Evolutionary conservation across 2,113 vertebrate genomes (phyloP).

Genomic region (Ophthalmolycus amberensis): DNA sequence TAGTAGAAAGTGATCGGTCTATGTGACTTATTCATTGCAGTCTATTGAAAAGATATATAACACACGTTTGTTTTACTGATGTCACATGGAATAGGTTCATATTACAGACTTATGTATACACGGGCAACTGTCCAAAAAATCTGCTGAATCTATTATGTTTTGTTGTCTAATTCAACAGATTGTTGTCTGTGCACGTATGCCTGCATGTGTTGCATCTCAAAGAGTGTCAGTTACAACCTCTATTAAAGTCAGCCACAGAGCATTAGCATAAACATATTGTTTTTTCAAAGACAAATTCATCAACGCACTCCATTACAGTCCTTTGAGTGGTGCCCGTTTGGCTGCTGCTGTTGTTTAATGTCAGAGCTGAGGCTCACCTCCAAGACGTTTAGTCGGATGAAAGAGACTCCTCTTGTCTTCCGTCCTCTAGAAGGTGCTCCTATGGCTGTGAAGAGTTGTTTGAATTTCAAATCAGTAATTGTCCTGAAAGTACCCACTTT

Average conservation of each 20-base stretch:
- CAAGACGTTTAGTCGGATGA: slow-evolving; percentile 65
- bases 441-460: slow-evolving; percentile 64
- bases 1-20: background rate
- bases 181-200: slow-evolving; percentile 5
- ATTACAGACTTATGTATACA: background rate
- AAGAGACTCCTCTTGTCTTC: slow-evolving; percentile 65
- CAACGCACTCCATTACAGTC: slow-evolving; percentile 39
- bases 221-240: slow-evolving; percentile 15
- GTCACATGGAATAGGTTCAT: background rate
- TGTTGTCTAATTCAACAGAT: slow-evolving; percentile 15
- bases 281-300: slow-evolving; percentile 62
- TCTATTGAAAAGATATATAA: background rate
- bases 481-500: slow-evolving; percentile 71
- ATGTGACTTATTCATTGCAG: background rate
- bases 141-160: background rate
- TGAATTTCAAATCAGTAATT: slow-evolving; percentile 80
- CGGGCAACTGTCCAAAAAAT: background rate
- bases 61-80: background rate
- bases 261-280: slow-evolving; percentile 71
- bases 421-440: slow-evolving; percentile 63
- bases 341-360: slow-evolving; percentile 69
- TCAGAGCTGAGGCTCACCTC: slow-evolving; percentile 59
- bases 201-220: slow-evolving; percentile 2
- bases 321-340: slow-evolving; percentile 49
- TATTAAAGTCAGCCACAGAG: slow-evolving; percentile 32